Evolutionary conservation across 2,797 vertebrate genomes (phyloP), one percentile per base, ranked within the genome.

Genomic region (Melopsittacus undulatus): DNA sequence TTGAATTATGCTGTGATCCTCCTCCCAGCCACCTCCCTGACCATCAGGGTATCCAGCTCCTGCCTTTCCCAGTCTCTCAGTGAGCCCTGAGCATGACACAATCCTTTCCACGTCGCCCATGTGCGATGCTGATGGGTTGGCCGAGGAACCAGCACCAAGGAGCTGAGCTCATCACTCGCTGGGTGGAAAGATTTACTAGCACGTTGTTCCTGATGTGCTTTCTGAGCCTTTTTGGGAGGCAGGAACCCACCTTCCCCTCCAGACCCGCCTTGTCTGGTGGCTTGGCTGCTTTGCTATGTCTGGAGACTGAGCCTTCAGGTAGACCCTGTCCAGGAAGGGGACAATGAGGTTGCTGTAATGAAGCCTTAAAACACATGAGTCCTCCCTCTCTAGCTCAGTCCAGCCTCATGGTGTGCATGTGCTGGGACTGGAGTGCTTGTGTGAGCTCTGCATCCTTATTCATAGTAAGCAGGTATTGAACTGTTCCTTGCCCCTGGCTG

Each of bases 241-340:
- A 64, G 77, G 45, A 38, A 76, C 70, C 40, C 57, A 52, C 43
- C 30, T 84, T 64, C 59, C 69, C 43, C 34, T 45, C 54, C 68
- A 64, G 62, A 56, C 36, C 68, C 3, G 4, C 51, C 91, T 30
- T 11, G 12, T 22, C 57, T 52, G 63, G 20, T 40, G 51, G 11
- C 0, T 0, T 0, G 3, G 51, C 63, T 16, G 43, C 34, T 26
- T 74, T 52, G n/a, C 69, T 16, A 5, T 32, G 34, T 8, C 26
- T 63, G 43, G 30, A 18, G 42, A 10, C 40, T 12, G 72, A 59
- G 22, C 27, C 0, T 22, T 17, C 48, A 30, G 40, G 40, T 56
- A 43, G 73, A 72, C 23, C 34, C 30, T 29, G 49, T 36, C 32
- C 46, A 38, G 68, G 54, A 36, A 20, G 21, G 32, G 27, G 57